Conservation (phyloP, 2,797 vertebrate species). For the Argyrosomus regius region DNA sequence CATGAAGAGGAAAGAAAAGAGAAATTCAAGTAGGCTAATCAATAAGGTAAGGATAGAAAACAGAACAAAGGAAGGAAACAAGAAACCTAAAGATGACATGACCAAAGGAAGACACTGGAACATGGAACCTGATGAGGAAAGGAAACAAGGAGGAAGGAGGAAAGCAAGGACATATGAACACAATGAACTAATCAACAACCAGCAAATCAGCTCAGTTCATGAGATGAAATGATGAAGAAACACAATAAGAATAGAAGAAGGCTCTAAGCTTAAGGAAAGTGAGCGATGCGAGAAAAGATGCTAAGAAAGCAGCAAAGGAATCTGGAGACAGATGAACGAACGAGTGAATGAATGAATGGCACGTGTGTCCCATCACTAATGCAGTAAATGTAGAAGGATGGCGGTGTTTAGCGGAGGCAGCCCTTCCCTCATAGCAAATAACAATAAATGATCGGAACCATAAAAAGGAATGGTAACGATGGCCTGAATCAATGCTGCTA, state of each 20-base stretch:
- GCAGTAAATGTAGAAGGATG: conserved; percentile 48
- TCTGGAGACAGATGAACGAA: neutral
- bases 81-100: neutral
- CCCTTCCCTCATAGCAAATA: conserved; percentile 45
- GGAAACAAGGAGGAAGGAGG: neutral
- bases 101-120: neutral
- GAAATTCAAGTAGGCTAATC: neutral
- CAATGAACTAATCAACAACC: neutral
- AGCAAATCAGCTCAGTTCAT: neutral
- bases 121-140: neutral
- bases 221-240: neutral
- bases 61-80: neutral
- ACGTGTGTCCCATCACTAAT: conserved; percentile 3
- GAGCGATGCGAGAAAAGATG: neutral
- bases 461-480: conserved; percentile 54
- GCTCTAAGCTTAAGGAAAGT: no score
- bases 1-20: neutral
- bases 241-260: neutral
- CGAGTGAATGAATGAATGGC: conserved; percentile 19
- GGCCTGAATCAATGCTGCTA: conserved; percentile 54
- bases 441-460: conserved; percentile 57
- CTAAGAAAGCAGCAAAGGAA: neutral
- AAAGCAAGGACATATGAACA: neutral
- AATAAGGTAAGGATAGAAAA: no score
- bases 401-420: conserved; percentile 45